Base-by-base conservation (phyloP, 2,888 invertebrate genomes). In the Strigamia maritima region DNA sequence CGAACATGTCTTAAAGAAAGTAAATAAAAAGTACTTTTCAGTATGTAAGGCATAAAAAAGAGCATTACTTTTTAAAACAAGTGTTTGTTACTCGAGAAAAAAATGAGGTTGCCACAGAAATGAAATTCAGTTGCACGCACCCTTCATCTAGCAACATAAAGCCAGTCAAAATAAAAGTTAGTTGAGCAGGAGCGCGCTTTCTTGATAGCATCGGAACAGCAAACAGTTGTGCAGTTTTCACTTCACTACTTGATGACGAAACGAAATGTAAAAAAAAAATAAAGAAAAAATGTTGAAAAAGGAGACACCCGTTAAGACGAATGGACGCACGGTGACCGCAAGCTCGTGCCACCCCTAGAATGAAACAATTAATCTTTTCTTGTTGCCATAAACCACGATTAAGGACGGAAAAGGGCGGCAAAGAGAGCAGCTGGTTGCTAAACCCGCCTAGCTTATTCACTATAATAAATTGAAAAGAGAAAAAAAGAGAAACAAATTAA, bases 341-440 rank as follows among this genome's bases (percentile, higher is more conserved):
- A 54, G 54, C 54, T 54, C 54, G 54, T 54, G 54, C 54, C 54
- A 54, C 54, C 54, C 54, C 54, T 54, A 7, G 54, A 54, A 54
- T 54, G 54, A 54, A 16, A 54, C 54, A 54, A 54, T 54, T 54
- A 54, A 54, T 54, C 54, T 54, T 54, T 54, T 54, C 54, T 54
- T 54, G n/a, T 54, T 54, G 54, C 54, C 54, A 54, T 54, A 54
- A 54, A 54, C n/a, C 54, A 54, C 54, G 54, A 54, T 54, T 54
- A 54, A 54, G 54, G 54, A 16, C 54, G 16, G 54, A 54, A 54
- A 54, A 54, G 54, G 54, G 54, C 54, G 54, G 54, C 6, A 16
- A 54, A 14, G 54, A 54, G 54, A 54, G 54, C 54, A 54, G 54
- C 54, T 54, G 54, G 7, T 54, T 54, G 54, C 54, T 54, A 54